Base-by-base conservation (phyloP, 2,888 invertebrate species). In the Thelaira solivaga region DNA sequence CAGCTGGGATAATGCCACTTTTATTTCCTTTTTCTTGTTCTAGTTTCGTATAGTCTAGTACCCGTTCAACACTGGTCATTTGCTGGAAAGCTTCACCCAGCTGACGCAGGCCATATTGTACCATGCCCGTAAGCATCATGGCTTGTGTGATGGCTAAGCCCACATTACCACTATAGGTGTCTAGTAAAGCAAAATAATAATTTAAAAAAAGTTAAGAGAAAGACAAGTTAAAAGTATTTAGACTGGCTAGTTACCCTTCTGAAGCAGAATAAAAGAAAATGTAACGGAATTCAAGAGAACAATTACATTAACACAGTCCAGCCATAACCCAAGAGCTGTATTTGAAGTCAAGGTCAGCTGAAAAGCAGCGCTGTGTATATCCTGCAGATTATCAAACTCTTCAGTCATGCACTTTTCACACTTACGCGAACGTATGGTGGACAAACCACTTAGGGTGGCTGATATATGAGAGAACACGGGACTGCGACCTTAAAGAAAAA, bases 391-490 rank as follows among this genome's bases (percentile, higher is more conserved):
- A 84, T 95, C 95, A 82, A 96, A 95, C 83, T 95, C 94, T 82
- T 92, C 90, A 45, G 92, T 91, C 65, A 97, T 92, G 83, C 93
- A 90, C 75, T 92, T 90, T 86, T 94, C 92, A 1, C 94, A 93
- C 18, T 92, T 91, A 2, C 94, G 93, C 0, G 96, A 94, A 68
- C 98, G 91, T 79, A 98, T 96, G 0, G 96, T 96, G 29, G 95
- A 92, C 26, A 98, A 91, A 1, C 98, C 98, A 74, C 94, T 92
- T 7, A 98, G 90, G 0, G 96, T 93, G 0, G 96, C 94, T 10
- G 94, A 94, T 80, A 97, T 92, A 86, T 97, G 96, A 0, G 96
- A 95, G 87, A 97, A 97, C 0, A 98, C 94, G 0, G 98, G 97
- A 89, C 97, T 96, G 77, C 95, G 92, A 68, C 94, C 95, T 85